Evolutionary conservation across 2,888 invertebrate species (phyloP).

Genomic region (Caenorhabditis sulstoni): DNA sequence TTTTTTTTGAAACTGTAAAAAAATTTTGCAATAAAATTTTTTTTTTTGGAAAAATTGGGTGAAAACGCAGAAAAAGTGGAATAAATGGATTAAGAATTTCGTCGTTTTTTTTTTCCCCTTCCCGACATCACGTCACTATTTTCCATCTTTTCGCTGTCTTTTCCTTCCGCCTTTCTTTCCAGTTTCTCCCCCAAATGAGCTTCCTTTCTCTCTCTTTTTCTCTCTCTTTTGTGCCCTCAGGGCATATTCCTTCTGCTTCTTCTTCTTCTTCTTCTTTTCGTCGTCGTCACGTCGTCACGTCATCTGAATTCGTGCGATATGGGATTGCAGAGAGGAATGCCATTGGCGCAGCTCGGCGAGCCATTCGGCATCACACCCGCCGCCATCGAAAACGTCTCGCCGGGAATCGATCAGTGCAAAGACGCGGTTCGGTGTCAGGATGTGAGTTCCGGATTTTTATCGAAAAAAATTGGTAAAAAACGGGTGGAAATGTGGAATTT

Average conservation of each 20-base stretch:
- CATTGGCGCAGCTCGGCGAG: slow-evolving; percentile 68
- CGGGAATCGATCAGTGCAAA: slow-evolving; percentile 52
- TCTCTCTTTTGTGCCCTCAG: slow-evolving; percentile 9
- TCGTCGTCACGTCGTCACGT: slow-evolving; percentile 17
- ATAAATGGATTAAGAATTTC: too few species aligned
- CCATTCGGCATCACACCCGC: slow-evolving; percentile 66
- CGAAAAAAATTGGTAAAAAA: slow-evolving; percentile 10
- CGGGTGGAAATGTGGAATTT: too few species aligned
- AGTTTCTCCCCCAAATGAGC: slow-evolving; percentile 36
- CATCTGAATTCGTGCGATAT: slow-evolving; percentile 37
- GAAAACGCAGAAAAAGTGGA: too few species aligned
- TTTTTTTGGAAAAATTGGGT: too few species aligned
- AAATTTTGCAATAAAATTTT: not conserved
- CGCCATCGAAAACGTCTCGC: slow-evolving; percentile 60
- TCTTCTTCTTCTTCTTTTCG: not conserved
- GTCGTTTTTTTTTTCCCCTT: too few species aligned
- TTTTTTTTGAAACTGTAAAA: not conserved
- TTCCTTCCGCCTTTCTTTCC: slow-evolving; percentile 1
- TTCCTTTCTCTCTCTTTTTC: slow-evolving; percentile 34
- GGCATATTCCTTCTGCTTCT: too few species aligned
- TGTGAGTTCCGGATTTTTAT: slow-evolving; percentile 25
- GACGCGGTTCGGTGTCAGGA: slow-evolving; percentile 19
- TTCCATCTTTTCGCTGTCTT: not conserved
- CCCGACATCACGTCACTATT: too few species aligned
- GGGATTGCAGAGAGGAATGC: slow-evolving; percentile 64